These are phyloP conservation scores for Pollenia amentaria DNA, from an alignment of 2,888 invertebrate genomes.

Conservation along the genomic window DNA sequence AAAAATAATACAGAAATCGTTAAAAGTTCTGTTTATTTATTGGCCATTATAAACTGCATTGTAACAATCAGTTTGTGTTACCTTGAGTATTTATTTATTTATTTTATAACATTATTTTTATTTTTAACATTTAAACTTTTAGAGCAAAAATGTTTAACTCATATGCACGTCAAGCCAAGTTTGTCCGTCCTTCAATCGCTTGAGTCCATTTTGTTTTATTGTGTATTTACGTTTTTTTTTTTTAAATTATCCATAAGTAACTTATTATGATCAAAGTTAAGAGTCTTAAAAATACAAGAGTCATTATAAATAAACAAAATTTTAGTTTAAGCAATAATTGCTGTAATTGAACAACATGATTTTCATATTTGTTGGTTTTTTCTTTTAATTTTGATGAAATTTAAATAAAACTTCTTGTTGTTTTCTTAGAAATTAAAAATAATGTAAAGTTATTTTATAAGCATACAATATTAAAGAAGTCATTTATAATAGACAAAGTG, in stretches of 20 bases:
- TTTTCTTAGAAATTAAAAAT: too few species aligned
- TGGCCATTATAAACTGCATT: conserved; percentile 17
- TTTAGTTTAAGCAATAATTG: conserved; percentile 50
- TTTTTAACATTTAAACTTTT: conserved; percentile 56
- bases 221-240: not conserved
- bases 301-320: conserved; percentile 34
- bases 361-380: conserved; percentile 1
- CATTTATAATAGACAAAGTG: too few species aligned
- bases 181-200: conserved; percentile 31
- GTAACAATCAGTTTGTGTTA: conserved; percentile 53
- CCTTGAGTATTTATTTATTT: conserved; percentile 66
- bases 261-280: conserved; percentile 41
- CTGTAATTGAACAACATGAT: conserved; percentile 46
- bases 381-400: not conserved
- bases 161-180: conserved; percentile 48
- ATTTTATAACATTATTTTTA: conserved; percentile 27
- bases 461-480: too few species aligned
- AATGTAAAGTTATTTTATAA: too few species aligned
- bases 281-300: conserved; percentile 31
- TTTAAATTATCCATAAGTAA: conserved; percentile 35
- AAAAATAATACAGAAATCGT: conserved; percentile 1
- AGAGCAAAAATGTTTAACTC: conserved; percentile 61
- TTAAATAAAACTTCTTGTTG: not conserved
- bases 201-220: conserved; percentile 18
- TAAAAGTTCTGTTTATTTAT: conserved; percentile 47